These are phyloP conservation scores for Drosophila serrata DNA, from an alignment of 1,140 invertebrate genomes.

Conservation along the genomic window DNA sequence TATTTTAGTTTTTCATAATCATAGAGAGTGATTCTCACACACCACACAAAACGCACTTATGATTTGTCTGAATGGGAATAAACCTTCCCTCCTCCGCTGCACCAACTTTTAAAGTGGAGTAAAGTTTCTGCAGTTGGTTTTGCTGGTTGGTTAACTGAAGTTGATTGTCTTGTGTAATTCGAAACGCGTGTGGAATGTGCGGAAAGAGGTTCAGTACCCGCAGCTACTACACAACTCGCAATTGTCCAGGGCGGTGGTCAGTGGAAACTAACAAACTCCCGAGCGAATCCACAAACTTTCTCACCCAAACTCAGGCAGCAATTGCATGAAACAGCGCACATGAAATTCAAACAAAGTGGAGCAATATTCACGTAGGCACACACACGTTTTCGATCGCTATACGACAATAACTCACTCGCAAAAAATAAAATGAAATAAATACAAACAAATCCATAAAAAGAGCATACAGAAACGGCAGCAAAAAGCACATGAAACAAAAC, in stretches of 20 bases:
- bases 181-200: slow-evolving; percentile 60
- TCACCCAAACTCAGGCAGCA: slow-evolving; percentile 13
- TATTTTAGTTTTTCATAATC: background rate
- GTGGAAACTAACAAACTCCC: slow-evolving; percentile 23
- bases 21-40: background rate
- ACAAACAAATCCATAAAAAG: slow-evolving; percentile 13
- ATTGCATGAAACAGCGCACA: slow-evolving; percentile 52
- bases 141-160: slow-evolving; percentile 33
- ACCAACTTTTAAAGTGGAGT: slow-evolving; percentile 13
- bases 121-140: slow-evolving; percentile 16
- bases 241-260: slow-evolving; percentile 22
- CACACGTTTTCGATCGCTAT: slow-evolving; percentile 41
- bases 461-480: slow-evolving; percentile 40
- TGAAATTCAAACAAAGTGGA: slow-evolving; percentile 66
- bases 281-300: slow-evolving; percentile 21
- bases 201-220: slow-evolving; percentile 37
- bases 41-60: background rate
- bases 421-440: slow-evolving; percentile 26
- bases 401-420: slow-evolving; percentile 58
- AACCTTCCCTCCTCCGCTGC: background rate
- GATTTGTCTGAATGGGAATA: slow-evolving; percentile 8
- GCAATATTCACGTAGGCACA: slow-evolving; percentile 29
- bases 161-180: slow-evolving; percentile 35
- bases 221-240: slow-evolving; percentile 13
- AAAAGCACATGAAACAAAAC: slow-evolving; percentile 59